A percentile compares a stretch with the other conserved stretches of the same genome.
Conservation (phyloP, 1,140 invertebrate species). For the Chlorops oryzae region DNA sequence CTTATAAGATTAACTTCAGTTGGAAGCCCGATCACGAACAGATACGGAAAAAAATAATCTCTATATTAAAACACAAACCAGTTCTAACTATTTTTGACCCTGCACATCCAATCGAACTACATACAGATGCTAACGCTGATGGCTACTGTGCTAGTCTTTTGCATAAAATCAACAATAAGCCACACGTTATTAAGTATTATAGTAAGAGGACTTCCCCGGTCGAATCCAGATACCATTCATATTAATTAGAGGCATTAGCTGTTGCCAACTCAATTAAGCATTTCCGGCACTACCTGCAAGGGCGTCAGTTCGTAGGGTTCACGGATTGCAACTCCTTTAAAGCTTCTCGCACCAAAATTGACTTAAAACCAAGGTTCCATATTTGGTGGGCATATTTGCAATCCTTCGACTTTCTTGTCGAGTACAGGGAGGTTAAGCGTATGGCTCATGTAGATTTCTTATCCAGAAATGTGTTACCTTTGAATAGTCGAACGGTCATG, state of each 20-base stretch:
- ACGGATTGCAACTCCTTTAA: slow-evolving; percentile 18
- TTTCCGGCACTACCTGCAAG: slow-evolving; percentile 34
- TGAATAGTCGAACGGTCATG: too few relatives aligned
- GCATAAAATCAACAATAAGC: slow-evolving; percentile 26
- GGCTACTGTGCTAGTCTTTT: slow-evolving; percentile 26
- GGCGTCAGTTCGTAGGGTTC: slow-evolving; percentile 28
- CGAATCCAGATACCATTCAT: slow-evolving; percentile 29
- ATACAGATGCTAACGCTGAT: slow-evolving; percentile 20
- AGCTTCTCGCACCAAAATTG: slow-evolving; percentile 30
- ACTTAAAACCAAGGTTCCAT: slow-evolving; percentile 35
- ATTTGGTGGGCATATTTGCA: slow-evolving; percentile 40
- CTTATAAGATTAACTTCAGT: slow-evolving; percentile 3
- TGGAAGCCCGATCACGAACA: slow-evolving; percentile 4
- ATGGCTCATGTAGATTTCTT: slow-evolving; percentile 32
- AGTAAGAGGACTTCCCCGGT: slow-evolving; percentile 25
- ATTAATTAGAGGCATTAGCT: slow-evolving; percentile 32
- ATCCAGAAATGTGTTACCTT: slow-evolving; percentile 22
- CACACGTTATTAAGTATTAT: slow-evolving; percentile 27
- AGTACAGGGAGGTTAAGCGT: slow-evolving; percentile 19
- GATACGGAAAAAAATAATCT: neutral
- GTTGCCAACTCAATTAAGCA: slow-evolving; percentile 24
- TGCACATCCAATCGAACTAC: slow-evolving; percentile 5
- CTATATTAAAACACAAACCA: slow-evolving; percentile 1
- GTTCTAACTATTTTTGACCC: slow-evolving; percentile 15
- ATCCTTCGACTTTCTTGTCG: slow-evolving; percentile 25